A percentile compares a stretch with the other conserved stretches of the same genome.
phyloP scores from a whole-genome alignment of 2,113 vertebrate species.

The rat (Rattus norvegicus) region DNA sequence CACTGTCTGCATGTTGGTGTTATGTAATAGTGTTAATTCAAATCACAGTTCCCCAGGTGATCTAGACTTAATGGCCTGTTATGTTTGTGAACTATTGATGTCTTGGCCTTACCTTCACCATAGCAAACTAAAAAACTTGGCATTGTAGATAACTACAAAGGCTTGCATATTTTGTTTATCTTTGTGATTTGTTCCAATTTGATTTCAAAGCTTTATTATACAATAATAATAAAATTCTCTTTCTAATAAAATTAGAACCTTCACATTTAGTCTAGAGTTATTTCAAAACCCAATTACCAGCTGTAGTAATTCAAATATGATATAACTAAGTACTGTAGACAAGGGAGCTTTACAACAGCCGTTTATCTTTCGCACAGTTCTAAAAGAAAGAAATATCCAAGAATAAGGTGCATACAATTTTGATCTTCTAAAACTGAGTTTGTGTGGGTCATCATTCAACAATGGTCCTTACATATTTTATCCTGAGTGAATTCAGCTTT shows the following conservation, averaged over 20 bases:
- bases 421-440: background rate
- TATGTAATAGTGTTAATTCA: background rate
- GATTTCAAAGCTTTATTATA: background rate
- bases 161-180: background rate
- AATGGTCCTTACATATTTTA: background rate
- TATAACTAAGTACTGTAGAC: background rate
- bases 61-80: background rate
- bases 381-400: background rate
- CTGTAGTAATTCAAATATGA: background rate
- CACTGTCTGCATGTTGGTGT: background rate
- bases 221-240: background rate
- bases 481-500: background rate
- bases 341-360: background rate
- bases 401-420: background rate
- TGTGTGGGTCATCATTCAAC: background rate
- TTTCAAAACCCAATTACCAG: background rate
- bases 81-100: background rate
- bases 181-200: conserved; percentile 10
- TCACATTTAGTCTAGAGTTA: background rate
- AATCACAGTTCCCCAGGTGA: background rate
- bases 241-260: background rate
- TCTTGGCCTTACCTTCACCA: background rate
- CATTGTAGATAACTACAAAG: background rate
- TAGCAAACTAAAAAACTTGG: background rate
- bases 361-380: background rate